Conservation (phyloP, 2,888 invertebrate genomes). For the Silvanus unidentatus region DNA sequence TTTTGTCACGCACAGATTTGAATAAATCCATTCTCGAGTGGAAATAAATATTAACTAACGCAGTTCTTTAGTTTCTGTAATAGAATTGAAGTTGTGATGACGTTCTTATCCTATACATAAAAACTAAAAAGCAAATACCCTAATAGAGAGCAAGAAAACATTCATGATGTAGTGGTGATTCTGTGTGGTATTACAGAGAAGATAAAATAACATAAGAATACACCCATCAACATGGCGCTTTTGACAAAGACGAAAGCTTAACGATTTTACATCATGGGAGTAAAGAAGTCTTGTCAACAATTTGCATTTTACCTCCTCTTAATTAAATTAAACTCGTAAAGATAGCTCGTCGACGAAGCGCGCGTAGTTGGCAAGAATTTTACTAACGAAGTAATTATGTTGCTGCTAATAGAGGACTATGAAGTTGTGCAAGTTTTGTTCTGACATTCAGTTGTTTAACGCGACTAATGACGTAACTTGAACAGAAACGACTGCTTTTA, state of each 20-base stretch:
- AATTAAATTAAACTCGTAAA: constrained; percentile 45
- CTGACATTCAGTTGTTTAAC: constrained; percentile 44
- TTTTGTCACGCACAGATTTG: constrained; percentile 23
- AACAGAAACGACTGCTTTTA: constrained; percentile 65
- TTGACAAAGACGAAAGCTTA: constrained; percentile 23
- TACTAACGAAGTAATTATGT: constrained; percentile 47
- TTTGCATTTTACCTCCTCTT: constrained; percentile 42
- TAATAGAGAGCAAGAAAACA: not conserved
- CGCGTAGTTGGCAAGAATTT: constrained; percentile 45
- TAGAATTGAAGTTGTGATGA: too few relatives aligned
- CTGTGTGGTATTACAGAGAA: not conserved
- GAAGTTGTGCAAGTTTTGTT: constrained; percentile 42
- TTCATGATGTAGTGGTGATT: not conserved
- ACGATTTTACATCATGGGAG: constrained; percentile 33
- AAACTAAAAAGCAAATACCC: not conserved
- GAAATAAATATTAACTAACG: constrained; percentile 13
- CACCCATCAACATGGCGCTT: constrained; percentile 6
- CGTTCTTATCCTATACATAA: not conserved
- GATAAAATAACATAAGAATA: not conserved
- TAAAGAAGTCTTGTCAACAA: constrained; percentile 39
- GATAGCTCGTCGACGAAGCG: constrained; percentile 34
- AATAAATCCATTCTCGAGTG: constrained; percentile 15
- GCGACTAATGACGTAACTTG: constrained; percentile 68
- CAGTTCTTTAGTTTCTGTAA: too few relatives aligned
- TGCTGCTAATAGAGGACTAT: constrained; percentile 40